Evolutionary conservation across 2,797 vertebrate species (phyloP).

Genomic region (Anguilla anguilla): DNA sequence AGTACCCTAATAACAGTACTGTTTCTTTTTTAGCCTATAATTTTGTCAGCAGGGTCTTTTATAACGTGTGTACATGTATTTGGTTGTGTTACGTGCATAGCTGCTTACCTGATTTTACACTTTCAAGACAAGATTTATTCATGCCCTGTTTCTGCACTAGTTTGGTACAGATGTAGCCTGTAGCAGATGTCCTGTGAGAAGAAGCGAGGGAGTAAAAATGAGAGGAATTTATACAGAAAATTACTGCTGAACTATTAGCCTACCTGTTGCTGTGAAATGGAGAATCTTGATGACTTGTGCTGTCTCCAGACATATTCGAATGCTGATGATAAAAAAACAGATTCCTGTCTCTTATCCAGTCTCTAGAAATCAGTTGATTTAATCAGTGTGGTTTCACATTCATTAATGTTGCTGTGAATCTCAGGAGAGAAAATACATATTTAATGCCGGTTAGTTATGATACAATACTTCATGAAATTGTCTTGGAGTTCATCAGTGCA

Average conservation of each 20-base stretch:
- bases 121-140: no score
- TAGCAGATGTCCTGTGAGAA: no score
- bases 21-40: not conserved
- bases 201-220: no score
- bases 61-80: not conserved
- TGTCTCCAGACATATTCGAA: not conserved
- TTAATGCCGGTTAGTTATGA: not conserved
- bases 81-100: not conserved
- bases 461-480: not conserved
- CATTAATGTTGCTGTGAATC: not conserved
- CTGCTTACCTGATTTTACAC: no score
- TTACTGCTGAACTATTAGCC: not conserved
- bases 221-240: no score
- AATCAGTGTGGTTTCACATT: not conserved
- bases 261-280: not conserved
- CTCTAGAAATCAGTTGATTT: not conserved
- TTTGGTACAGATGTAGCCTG: no score
- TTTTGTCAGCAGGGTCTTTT: slow-evolving; percentile 19
- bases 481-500: not conserved
- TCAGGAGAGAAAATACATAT: not conserved
- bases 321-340: not conserved
- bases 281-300: not conserved
- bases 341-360: not conserved
- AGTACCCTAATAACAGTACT: not conserved
- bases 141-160: no score